These are phyloP conservation scores for Trichopoda pennipes DNA, from an alignment of 2,888 invertebrate species.

Conservation along the genomic window DNA sequence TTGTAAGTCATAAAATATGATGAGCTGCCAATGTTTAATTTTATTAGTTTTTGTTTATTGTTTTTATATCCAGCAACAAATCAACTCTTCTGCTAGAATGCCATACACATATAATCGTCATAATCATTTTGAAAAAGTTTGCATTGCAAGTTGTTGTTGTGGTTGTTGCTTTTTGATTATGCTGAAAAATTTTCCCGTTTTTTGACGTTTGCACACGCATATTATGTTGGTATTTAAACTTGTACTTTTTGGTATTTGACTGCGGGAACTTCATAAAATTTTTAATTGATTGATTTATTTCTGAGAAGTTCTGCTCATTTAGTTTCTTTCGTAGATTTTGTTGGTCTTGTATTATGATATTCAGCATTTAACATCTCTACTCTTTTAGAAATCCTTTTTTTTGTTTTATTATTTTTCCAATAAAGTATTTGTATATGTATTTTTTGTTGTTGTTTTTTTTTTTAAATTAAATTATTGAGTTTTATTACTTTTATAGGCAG, in stretches of 20 bases:
- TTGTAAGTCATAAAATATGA: slow-evolving; percentile 69
- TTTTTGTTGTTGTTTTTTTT: slow-evolving; percentile 38
- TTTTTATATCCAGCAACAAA: slow-evolving; percentile 48
- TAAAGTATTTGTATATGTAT: slow-evolving; percentile 49
- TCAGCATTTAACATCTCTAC: slow-evolving; percentile 43
- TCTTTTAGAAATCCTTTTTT: slow-evolving; percentile 31
- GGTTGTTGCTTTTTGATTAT: slow-evolving; percentile 10
- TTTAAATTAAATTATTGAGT: slow-evolving; percentile 60
- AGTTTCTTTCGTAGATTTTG: slow-evolving; percentile 36
- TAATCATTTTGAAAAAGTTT: slow-evolving; percentile 55
- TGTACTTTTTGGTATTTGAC: slow-evolving; percentile 68
- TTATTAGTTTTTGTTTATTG: slow-evolving; percentile 56
- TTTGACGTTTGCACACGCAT: slow-evolving; percentile 56
- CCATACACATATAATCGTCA: slow-evolving; percentile 37
- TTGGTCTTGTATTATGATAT: slow-evolving; percentile 28
- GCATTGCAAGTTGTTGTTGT: slow-evolving; percentile 17
- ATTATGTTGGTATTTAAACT: slow-evolving; percentile 70
- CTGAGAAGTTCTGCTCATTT: slow-evolving; percentile 72
- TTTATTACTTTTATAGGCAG: slow-evolving; percentile 64
- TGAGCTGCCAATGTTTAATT: slow-evolving; percentile 66
- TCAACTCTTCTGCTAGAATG: not conserved
- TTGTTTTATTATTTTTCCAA: slow-evolving; percentile 65
- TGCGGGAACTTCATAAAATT: slow-evolving; percentile 77
- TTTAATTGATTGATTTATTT: slow-evolving; percentile 81
- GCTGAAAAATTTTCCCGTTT: slow-evolving; percentile 32